Conservation (phyloP, 2,797 vertebrate species). For the Cynopterus sphinx region DNA sequence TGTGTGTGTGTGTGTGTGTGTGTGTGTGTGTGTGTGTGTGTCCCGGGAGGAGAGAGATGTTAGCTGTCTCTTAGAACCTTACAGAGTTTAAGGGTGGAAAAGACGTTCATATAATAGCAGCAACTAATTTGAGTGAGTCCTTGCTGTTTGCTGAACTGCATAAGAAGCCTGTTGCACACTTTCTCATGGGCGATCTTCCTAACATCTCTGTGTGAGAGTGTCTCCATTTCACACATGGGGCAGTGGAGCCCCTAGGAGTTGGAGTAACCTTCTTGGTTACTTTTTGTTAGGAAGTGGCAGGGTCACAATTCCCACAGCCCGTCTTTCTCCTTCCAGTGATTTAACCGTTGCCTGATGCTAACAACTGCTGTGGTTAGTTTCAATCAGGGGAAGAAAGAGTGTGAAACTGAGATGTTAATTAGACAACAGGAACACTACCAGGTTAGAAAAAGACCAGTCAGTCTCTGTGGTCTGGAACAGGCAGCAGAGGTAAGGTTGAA, state of each 20-base stretch:
- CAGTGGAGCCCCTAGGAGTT: not conserved
- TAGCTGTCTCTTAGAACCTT: not conserved
- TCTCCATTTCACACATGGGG: not conserved
- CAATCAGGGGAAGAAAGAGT: not conserved
- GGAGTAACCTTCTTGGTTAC: not conserved
- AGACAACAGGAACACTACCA: not conserved
- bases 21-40: fast-evolving
- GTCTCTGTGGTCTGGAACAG: not conserved
- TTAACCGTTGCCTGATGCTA: not conserved
- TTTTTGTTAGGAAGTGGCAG: not conserved
- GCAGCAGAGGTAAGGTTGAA: not conserved
- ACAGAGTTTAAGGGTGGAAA: too few species aligned
- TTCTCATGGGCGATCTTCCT: not conserved
- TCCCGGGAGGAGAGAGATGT: not conserved
- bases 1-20: not conserved
- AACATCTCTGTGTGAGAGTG: not conserved
- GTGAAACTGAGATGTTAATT: not conserved
- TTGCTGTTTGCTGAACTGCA: fast-evolving
- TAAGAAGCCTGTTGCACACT: fast-evolving
- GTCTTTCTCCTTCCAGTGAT: not conserved
- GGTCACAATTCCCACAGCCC: not conserved
- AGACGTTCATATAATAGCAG: not conserved
- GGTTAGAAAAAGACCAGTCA: not conserved
- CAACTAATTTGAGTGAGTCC: fast-evolving
- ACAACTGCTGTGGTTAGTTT: not conserved